phyloP scores from a whole-genome alignment of 2,113 vertebrate species.

The Suricata suricatta region DNA sequence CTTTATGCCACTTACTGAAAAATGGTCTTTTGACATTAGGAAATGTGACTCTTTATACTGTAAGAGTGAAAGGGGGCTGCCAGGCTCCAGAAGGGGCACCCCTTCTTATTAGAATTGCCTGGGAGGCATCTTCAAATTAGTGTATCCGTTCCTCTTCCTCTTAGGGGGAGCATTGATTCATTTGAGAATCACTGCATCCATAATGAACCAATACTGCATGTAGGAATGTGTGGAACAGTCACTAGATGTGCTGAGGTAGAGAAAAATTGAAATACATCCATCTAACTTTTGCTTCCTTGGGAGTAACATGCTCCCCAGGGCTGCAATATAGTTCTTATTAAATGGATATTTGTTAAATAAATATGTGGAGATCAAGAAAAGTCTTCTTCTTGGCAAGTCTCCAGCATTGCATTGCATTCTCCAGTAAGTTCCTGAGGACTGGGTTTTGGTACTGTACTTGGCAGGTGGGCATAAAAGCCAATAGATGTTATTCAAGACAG shows the following conservation, averaged over 20 bases:
- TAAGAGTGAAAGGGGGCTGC: neutral
- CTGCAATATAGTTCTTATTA: neutral
- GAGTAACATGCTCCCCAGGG: neutral
- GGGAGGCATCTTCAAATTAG: neutral
- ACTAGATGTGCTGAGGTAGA: neutral
- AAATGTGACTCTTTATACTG: neutral
- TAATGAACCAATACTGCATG: neutral
- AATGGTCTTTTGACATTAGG: neutral
- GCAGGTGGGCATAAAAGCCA: neutral
- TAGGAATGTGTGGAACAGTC: neutral
- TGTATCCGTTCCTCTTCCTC: neutral
- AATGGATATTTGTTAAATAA: conserved; percentile 12
- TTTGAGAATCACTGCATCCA: neutral
- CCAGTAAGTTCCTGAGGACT: neutral
- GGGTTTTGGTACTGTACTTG: neutral
- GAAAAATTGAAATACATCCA: neutral
- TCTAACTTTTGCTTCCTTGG: neutral
- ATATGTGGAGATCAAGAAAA: neutral
- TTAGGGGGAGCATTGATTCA: neutral
- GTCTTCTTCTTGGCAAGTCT: neutral
- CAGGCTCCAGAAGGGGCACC: neutral
- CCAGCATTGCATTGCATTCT: neutral
- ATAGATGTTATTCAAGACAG: neutral
- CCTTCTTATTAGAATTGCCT: neutral
- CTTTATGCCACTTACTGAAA: neutral